Base-by-base conservation (phyloP, 2,797 vertebrate genomes). In the Serranus cabrilla region DNA sequence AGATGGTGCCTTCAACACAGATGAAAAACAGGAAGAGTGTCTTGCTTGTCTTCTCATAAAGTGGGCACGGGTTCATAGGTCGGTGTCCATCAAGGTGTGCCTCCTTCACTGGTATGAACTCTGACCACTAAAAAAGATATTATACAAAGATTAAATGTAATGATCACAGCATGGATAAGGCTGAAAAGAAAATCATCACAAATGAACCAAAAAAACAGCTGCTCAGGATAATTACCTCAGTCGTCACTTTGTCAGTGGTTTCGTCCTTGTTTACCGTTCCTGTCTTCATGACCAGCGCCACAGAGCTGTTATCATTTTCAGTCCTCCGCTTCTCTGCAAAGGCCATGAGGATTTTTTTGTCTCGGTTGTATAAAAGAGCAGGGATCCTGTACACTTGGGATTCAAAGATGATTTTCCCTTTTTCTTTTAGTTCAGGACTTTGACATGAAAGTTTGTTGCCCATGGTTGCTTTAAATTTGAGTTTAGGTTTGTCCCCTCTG, bases 21-120 rank as follows among this genome's bases (percentile, higher is more conserved):
- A 69, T 77, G 56, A 82, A 85, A 31, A 82, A 82, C 49, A 82
- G 59, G 54, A 80, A 82, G 0, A 80, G 61, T 7, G 6, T 74
- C 12, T 55, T 16, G 31, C 18, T 83, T 23, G 0, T 61, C 49
- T 49, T 42, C 6, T 78, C 59, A 12, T 58, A 75, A 37, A 81
- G 25, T 0, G 59, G 71, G 14, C 74, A 80, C 6, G 74, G 74
- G n/a, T 74, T 80, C 77, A 80, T 78, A 0, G 73, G 25, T 51
- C 65, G 65, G 40, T 64, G 0, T 37, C 61, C 55, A 2, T 16
- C 0, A 51, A 47, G 5, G 31, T 40, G 40, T 3, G 63, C 71
- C 51, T 83, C 2, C 2, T 72, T 2, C 40, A 83, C 51, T 2
- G 0, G 0, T 50, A 11, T 56, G 2, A 18, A 2, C 4, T 55